Conservation (phyloP, 2,113 vertebrate genomes). For the Scophthalmus maximus region DNA sequence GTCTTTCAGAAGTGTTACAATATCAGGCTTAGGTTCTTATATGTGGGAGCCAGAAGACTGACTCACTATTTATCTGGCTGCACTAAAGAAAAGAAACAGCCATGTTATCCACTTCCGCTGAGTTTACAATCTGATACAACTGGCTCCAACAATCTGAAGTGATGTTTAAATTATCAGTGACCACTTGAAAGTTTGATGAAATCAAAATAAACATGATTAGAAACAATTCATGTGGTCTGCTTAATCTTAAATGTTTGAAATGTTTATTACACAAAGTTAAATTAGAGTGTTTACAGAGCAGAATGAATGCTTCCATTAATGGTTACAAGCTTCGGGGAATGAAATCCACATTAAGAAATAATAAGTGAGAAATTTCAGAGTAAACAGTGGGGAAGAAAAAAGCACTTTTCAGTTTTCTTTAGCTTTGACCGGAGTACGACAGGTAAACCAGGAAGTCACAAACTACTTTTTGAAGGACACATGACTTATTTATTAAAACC, state of each 20-base stretch:
- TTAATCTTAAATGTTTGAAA: constrained; percentile 1
- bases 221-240: constrained; percentile 4
- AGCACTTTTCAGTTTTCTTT: too few species aligned
- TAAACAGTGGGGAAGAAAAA: too few species aligned
- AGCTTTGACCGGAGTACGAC: too few species aligned
- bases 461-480: constrained; percentile 6
- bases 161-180: constrained; percentile 11
- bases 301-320: background rate
- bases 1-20: background rate
- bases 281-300: constrained; percentile 11
- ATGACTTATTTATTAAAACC: constrained; percentile 11
- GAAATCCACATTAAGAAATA: too few species aligned
- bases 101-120: background rate
- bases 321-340: too few species aligned
- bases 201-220: background rate
- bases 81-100: constrained; percentile 12
- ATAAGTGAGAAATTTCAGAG: background rate
- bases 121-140: constrained; percentile 48
- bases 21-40: constrained; percentile 9
- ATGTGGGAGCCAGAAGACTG: background rate
- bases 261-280: background rate
- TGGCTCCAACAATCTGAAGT: constrained; percentile 29
- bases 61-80: constrained; percentile 27
- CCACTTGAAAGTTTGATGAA: constrained; percentile 16
- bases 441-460: too few species aligned